phyloP scores from a whole-genome alignment of 1,140 invertebrate genomes.

The Euschistus heros region DNA sequence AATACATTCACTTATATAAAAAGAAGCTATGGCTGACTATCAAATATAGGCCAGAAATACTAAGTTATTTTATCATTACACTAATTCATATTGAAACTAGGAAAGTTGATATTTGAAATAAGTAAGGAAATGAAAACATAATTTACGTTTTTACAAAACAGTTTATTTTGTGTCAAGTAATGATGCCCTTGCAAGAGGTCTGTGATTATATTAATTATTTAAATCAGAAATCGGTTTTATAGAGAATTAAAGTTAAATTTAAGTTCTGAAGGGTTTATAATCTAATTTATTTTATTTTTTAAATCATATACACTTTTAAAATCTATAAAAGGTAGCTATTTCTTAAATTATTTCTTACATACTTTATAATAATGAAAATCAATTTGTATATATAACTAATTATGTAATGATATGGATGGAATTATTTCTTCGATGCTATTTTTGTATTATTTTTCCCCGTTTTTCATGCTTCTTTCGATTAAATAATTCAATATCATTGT shows the following conservation, averaged over 20 bases:
- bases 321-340: too few relatives aligned
- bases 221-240: background rate
- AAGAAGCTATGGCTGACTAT: background rate
- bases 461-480: too few relatives aligned
- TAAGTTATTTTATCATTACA: background rate
- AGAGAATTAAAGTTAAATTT: too few relatives aligned
- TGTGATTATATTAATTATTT: background rate
- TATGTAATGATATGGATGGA: too few relatives aligned
- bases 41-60: background rate
- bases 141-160: background rate
- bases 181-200: background rate
- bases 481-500: too few relatives aligned
- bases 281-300: background rate
- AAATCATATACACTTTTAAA: background rate
- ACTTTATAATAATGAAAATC: too few relatives aligned
- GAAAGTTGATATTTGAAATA: background rate
- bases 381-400: too few relatives aligned
- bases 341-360: too few relatives aligned
- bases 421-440: too few relatives aligned
- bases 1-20: background rate
- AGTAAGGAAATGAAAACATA: background rate
- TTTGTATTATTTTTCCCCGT: too few relatives aligned
- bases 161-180: background rate
- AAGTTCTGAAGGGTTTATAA: background rate
- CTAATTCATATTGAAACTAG: background rate